Evolutionary conservation across 2,888 invertebrate genomes (phyloP).

Genomic region (Buathra laborator): DNA sequence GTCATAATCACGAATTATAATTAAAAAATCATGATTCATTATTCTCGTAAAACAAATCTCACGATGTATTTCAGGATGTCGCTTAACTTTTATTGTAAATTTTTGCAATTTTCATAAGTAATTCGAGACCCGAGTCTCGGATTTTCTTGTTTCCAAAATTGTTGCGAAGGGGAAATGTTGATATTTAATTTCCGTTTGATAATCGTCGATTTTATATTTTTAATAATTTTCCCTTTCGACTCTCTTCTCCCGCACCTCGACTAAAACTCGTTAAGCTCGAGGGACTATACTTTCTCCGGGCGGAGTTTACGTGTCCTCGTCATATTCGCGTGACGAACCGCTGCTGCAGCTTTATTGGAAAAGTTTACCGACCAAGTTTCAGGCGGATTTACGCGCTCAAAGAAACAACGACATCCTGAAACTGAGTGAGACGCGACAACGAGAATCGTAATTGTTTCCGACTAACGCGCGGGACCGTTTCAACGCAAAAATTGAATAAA

Average conservation of each 20-base stretch:
- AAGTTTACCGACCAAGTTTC: conserved; percentile 50
- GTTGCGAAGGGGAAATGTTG: neutral
- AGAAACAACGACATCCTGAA: conserved; percentile 53
- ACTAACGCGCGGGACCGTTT: conserved; percentile 22
- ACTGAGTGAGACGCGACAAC: conserved; percentile 41
- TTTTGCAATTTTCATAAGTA: too few relatives aligned
- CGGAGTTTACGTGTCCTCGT: conserved; percentile 42
- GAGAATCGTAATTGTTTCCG: conserved; percentile 26
- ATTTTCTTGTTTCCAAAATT: neutral
- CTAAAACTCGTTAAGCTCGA: conserved; percentile 47
- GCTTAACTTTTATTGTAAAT: neutral
- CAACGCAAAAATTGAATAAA: neutral
- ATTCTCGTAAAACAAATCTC: conserved; percentile 45
- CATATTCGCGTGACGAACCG: conserved; percentile 54
- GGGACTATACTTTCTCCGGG: conserved; percentile 24
- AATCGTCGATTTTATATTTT: neutral
- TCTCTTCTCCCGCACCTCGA: conserved; percentile 7
- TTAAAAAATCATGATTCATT: conserved; percentile 23
- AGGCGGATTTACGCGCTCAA: neutral
- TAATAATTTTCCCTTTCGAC: conserved; percentile 1
- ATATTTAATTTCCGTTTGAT: neutral
- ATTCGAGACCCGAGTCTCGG: neutral
- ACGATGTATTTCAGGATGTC: conserved; percentile 40
- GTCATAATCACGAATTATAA: conserved; percentile 36
- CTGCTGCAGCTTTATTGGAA: conserved; percentile 68